phyloP scores from a whole-genome alignment of 2,113 vertebrate species.

The Platanista minor region DNA sequence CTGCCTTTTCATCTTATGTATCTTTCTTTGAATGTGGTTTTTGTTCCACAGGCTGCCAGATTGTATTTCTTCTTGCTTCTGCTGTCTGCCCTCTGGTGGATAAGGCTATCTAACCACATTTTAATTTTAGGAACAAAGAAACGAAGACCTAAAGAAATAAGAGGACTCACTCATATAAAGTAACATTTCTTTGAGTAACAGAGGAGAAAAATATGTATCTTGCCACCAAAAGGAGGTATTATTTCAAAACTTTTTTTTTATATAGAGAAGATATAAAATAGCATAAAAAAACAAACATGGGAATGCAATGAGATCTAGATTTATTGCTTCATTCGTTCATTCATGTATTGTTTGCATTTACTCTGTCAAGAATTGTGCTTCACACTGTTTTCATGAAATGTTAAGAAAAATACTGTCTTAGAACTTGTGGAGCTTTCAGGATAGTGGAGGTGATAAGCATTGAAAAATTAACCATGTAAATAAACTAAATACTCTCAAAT shows the following conservation, averaged over 20 bases:
- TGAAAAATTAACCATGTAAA: not conserved
- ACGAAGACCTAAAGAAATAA: not conserved
- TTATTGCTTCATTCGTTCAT: not conserved
- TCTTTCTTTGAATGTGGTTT: no score
- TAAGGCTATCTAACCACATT: no score
- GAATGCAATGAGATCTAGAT: not conserved
- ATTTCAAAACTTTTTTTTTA: not conserved
- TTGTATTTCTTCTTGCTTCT: no score
- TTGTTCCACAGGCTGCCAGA: no score
- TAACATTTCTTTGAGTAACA: not conserved
- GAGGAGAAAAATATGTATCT: not conserved
- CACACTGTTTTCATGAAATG: not conserved
- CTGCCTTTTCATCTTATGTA: no score
- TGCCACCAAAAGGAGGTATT: not conserved
- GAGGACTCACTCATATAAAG: not conserved
- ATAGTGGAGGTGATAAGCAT: not conserved
- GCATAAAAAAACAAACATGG: not conserved
- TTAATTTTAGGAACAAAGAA: not conserved
- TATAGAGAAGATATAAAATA: not conserved
- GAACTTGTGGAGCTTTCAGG: not conserved
- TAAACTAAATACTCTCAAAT: not conserved
- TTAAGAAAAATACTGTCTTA: fast-evolving
- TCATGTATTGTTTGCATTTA: not conserved
- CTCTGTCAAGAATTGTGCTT: not conserved
- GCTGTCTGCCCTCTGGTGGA: no score